These are phyloP conservation scores for Clupea harengus DNA, from an alignment of 2,113 vertebrate species.

Conservation along the genomic window DNA sequence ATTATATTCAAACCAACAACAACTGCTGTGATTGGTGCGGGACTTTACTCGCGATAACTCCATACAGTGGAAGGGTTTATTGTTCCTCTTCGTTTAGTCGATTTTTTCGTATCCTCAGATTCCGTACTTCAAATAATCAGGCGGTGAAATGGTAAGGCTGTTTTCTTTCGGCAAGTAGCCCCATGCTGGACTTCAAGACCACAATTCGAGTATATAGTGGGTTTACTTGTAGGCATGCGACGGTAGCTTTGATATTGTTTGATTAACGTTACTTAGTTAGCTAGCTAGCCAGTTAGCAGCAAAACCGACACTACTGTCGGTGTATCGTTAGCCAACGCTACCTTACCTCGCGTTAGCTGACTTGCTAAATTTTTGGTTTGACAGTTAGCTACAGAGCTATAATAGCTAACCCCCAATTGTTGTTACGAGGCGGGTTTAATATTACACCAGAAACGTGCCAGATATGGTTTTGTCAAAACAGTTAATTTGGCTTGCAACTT, in stretches of 20 bases:
- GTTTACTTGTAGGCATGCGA: background rate
- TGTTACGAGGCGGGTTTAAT: background rate
- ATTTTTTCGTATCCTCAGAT: constrained; percentile 59
- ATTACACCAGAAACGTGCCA: no score
- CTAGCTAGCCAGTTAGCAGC: background rate
- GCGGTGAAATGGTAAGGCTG: constrained; percentile 67
- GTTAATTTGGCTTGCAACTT: background rate
- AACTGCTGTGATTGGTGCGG: constrained; percentile 54
- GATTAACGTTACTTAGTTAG: background rate
- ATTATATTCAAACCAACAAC: constrained; percentile 68
- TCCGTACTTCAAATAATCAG: constrained; percentile 57
- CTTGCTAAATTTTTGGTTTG: background rate
- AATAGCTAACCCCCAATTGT: background rate
- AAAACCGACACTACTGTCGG: constrained; percentile 1
- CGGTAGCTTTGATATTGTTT: background rate
- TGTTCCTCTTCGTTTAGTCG: constrained; percentile 73
- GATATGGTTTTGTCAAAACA: background rate
- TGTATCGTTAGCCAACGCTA: background rate
- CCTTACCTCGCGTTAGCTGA: background rate
- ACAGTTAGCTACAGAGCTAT: background rate
- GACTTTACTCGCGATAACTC: constrained; percentile 59
- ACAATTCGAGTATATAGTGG: background rate
- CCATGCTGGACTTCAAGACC: background rate
- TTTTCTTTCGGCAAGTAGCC: background rate
- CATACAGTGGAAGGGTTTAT: constrained; percentile 65